Evolutionary conservation across 2,113 vertebrate species (phyloP).

Genomic region (Actenoides lindsayi): DNA sequence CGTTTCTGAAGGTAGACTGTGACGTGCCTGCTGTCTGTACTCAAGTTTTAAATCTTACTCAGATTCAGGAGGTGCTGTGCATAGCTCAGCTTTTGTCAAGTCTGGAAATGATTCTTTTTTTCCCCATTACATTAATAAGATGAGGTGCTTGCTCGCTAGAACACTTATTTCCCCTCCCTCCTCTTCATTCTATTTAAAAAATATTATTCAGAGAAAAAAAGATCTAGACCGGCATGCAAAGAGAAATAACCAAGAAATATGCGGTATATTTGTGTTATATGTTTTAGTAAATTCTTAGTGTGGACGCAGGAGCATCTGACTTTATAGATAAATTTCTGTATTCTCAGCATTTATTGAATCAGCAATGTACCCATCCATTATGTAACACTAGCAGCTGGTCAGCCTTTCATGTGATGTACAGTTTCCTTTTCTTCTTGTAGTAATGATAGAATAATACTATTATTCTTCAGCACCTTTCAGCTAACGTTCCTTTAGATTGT

Average conservation of each 20-base stretch:
- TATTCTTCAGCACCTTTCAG: constrained; percentile 16
- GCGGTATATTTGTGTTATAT: not conserved
- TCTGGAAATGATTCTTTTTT: not conserved
- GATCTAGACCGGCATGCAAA: not conserved
- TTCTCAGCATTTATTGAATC: constrained; percentile 36
- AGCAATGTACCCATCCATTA: not conserved
- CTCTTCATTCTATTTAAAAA: not conserved
- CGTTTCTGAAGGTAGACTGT: not conserved
- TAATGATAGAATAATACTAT: not conserved
- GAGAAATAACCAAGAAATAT: constrained; percentile 11
- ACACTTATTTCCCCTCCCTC: not conserved
- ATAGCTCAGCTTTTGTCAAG: not conserved
- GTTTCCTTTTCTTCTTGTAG: constrained; percentile 20
- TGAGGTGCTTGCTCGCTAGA: not conserved
- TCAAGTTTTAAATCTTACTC: not conserved
- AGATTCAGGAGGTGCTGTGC: not conserved
- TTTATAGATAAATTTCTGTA: constrained; percentile 9
- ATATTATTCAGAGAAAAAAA: not conserved
- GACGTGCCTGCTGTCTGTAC: not conserved
- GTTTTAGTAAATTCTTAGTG: constrained; percentile 14
- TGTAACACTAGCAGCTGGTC: constrained; percentile 15
- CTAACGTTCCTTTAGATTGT: not conserved
- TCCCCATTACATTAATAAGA: not conserved
- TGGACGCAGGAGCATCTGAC: not conserved
- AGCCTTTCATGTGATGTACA: not conserved